Conservation (phyloP, 2,888 invertebrate genomes). For the Drymonia ruficornis region DNA sequence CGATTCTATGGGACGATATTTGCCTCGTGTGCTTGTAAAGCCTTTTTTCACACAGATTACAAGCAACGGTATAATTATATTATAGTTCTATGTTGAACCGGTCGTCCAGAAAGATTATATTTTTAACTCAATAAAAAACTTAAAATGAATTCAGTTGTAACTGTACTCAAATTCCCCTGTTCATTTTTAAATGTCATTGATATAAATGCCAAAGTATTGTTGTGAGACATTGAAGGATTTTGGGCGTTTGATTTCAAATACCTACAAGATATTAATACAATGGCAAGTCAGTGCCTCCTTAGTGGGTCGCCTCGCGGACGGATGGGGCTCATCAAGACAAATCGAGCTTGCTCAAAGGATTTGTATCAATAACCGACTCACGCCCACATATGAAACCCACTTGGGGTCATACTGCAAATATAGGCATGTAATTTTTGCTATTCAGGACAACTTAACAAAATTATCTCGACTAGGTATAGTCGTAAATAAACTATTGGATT, state of each 20-base stretch:
- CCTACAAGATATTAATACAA: slow-evolving; percentile 21
- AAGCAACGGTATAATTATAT: no score
- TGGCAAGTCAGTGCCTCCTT: slow-evolving; percentile 39
- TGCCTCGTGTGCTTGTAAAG: background rate
- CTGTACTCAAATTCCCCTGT: background rate
- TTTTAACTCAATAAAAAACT: background rate
- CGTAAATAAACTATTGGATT: no score
- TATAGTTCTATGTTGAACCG: background rate
- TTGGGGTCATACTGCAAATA: slow-evolving; percentile 22
- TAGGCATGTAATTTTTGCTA: no score
- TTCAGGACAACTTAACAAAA: no score
- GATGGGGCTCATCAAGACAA: slow-evolving; percentile 55
- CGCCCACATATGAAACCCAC: slow-evolving; percentile 50
- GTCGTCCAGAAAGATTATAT: background rate
- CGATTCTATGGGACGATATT: background rate
- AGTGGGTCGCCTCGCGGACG: slow-evolving; percentile 48
- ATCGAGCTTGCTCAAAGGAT: slow-evolving; percentile 54
- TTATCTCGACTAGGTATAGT: no score
- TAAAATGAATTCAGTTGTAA: background rate
- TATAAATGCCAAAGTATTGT: background rate
- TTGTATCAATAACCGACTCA: slow-evolving; percentile 52
- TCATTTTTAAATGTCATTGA: slow-evolving; percentile 4
- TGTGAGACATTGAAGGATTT: background rate
- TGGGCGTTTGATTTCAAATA: background rate
- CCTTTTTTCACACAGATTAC: no score